Evolutionary conservation across 2,888 invertebrate genomes (phyloP), one percentile per base, ranked within the genome.

Genomic region (Spilosoma lubricipeda): DNA sequence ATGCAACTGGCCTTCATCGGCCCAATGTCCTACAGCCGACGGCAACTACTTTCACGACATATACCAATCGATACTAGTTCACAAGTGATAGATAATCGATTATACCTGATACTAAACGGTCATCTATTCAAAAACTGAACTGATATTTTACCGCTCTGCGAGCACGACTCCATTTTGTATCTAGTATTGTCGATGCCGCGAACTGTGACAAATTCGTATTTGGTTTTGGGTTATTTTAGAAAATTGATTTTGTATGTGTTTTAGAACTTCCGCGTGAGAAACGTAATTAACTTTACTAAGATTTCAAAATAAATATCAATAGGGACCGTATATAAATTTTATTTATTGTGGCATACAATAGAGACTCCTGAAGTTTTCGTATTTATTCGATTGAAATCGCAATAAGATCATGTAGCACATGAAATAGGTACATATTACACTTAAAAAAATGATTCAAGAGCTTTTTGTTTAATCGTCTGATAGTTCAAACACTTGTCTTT

Each of bases 31-130:
- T 82, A 91, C 82, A 89, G 90, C 93, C 92, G 74, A 83, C 78
- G 90, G 92, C 92, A 77, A 67, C 78, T 81, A 91, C 93, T 94
- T 93, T 94, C 93, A 90, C 92, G 90, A 86, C 81, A 80, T 74
- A 84, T 82, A 80, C 63, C 59, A 85, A 86, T 84, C 83, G 80
- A 80, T 79, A 65, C 72, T 77, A 79, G 72, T 66, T 66, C 74
- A 71, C 71, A 66, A 73, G 36, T 69, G 63, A 69, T 69, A 70
- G 69, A 69, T 48, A 70, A 73, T 84, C 84, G 79, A 81, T 78
- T 76, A 68, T 42, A 39, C 15, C 76, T 73, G 71, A 73, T 77
- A 33, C 42, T 5, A 70, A 42, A 8, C 30, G 27, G 39, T 30
- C 15, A 4, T 59, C 13, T 59, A 27, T n/a, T 67, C 30, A 56